Evolutionary conservation across 2,888 invertebrate genomes (phyloP), one percentile per base, ranked within the genome.

Genomic region (Monoplex corrugatus): DNA sequence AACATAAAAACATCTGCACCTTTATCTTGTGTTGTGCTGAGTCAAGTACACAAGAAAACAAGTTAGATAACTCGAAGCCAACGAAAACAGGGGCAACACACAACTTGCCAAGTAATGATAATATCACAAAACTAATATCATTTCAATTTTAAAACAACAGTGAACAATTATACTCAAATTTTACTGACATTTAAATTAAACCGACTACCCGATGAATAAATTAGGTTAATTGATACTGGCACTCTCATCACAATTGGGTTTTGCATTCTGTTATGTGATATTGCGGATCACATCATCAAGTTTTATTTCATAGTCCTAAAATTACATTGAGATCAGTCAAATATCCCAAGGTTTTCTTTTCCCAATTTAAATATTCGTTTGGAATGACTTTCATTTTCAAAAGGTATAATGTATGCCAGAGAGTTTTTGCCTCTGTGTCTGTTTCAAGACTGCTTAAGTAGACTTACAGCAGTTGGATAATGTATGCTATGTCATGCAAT

Each of bases 61-160:
- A 84, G 38, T 84, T 40, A 84, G 57, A 84, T 10, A 84, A 57
- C 57, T 44, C 84, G 57, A 57, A 84, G 57, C 83, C 83, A 83
- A 83, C 83, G 45, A 50, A 80, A 84, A 50, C 50, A 84, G 35
- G 57, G 84, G 84, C 84, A 84, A 84, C 84, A 84, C 57, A n/a
- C 84, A 38, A 84, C 57, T 57, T 45, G 84, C 84, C 84, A 84
- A 84, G 57, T 84, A 57, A 84, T 83, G 45, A 83, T 84, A 84
- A 84, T 84, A 84, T 84, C 84, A 84, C 84, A 84, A 50, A n/a
- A 45, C 45, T 84, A 84, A 84, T 84, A 84, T 57, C 57, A 84
- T 45, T 16, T 16, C 44, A 45, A n/a, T 83, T 19, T 23, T 19
- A 13, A 32, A 32, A 83, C 45, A 83, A 83, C 82, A 83, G 45